phyloP scores from a whole-genome alignment of 2,797 vertebrate species.

The Falco columbarius region DNA sequence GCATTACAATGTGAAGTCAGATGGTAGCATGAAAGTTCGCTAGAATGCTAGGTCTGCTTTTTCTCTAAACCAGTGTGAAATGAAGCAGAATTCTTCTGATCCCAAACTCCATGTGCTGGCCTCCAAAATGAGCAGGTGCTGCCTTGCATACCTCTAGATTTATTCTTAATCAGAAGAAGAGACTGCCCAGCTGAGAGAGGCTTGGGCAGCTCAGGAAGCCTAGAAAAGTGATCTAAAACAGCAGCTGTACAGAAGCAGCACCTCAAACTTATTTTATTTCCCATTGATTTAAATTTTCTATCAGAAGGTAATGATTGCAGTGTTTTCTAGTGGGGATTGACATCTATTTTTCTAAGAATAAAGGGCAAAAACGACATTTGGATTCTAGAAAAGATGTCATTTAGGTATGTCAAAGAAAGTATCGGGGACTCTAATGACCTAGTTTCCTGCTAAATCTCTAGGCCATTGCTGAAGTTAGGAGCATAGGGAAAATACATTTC shows the following conservation, averaged over 20 bases:
- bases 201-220: background rate
- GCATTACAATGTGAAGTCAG: background rate
- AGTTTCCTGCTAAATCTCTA: conserved; percentile 61
- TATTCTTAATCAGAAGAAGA: background rate
- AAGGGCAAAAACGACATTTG: conserved; percentile 52
- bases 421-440: conserved; percentile 46
- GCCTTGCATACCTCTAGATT: background rate
- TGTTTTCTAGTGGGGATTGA: conserved; percentile 43
- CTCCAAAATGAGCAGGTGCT: background rate
- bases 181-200: background rate
- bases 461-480: conserved; percentile 51
- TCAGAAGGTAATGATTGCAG: background rate
- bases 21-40: background rate
- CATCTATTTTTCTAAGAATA: conserved; percentile 49
- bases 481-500: conserved; percentile 46
- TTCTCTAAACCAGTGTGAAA: background rate
- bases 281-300: conserved; percentile 27
- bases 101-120: background rate
- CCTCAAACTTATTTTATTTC: conserved; percentile 33
- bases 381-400: conserved; percentile 54
- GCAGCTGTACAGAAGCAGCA: background rate
- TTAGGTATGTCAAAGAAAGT: conserved; percentile 53
- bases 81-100: background rate
- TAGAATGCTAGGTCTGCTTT: background rate
- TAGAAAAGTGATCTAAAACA: background rate